phyloP scores from a whole-genome alignment of 2,113 vertebrate species.

The Trachemys scripta region DNA sequence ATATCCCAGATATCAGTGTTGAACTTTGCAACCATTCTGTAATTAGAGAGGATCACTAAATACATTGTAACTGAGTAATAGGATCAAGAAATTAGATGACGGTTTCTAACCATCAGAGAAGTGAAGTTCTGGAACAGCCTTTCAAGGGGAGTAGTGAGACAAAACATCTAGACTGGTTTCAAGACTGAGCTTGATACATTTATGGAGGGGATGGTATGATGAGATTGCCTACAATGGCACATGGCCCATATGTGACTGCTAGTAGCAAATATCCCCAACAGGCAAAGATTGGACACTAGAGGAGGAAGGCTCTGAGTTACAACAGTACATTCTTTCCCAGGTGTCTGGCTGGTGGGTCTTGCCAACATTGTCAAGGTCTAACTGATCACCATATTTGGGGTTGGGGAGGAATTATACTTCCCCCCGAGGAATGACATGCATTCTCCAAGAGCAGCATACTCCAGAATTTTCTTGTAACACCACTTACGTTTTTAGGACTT shows the following conservation, averaged over 20 bases:
- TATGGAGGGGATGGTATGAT: not conserved
- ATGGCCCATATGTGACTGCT: not conserved
- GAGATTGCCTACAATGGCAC: not conserved
- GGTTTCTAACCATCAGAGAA: not conserved
- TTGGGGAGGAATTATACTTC: not conserved
- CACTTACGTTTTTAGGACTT: not conserved
- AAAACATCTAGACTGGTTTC: not conserved
- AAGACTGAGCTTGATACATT: not conserved
- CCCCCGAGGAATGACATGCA: not conserved
- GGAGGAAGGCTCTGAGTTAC: not conserved
- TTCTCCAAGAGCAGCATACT: not conserved
- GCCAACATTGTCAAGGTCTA: not conserved
- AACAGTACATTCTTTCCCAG: not conserved
- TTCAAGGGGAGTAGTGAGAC: not conserved
- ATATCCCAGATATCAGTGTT: not conserved
- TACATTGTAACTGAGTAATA: not conserved
- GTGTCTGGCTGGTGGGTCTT: not conserved
- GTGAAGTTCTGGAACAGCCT: not conserved
- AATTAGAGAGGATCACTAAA: not conserved
- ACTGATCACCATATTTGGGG: not conserved
- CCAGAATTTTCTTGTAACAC: not conserved
- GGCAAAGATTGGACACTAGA: not conserved
- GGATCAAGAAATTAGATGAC: not conserved
- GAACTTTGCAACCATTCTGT: not conserved
- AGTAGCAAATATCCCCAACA: not conserved